A percentile compares a stretch with the other conserved stretches of the same genome.
Conservation (phyloP, 2,888 invertebrate genomes). For the Euclidia mi region DNA sequence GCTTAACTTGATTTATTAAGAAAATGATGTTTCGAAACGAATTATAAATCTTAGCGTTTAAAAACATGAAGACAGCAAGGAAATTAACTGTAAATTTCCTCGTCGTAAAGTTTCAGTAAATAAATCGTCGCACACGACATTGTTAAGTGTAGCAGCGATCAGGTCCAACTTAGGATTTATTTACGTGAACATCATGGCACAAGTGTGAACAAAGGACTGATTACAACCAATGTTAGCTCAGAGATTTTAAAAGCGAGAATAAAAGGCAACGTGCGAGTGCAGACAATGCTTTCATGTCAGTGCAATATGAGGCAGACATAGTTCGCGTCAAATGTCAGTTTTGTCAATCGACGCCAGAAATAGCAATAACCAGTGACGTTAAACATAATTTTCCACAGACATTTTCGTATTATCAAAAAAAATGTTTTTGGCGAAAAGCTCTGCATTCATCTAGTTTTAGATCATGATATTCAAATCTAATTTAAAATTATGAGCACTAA, state of each 20-base stretch:
- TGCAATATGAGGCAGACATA: constrained; percentile 3
- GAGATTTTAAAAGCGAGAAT: neutral
- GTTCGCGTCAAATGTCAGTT: neutral
- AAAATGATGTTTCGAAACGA: constrained; percentile 53
- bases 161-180: constrained; percentile 53
- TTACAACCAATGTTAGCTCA: neutral
- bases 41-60: constrained; percentile 63
- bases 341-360: neutral
- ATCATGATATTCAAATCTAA: constrained; percentile 20
- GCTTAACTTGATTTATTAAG: constrained; percentile 53
- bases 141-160: constrained; percentile 62
- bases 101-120: constrained; percentile 61
- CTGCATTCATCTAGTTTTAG: constrained; percentile 15
- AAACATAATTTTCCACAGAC: too few relatives aligned
- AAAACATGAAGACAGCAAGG: constrained; percentile 58
- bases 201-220: constrained; percentile 18
- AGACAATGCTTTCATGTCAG: neutral
- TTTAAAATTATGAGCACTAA: constrained; percentile 1
- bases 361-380: neutral
- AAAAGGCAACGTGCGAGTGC: neutral
- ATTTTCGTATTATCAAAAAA: too few relatives aligned
- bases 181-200: constrained; percentile 36
- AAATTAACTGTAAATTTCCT: constrained; percentile 60
- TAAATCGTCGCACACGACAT: constrained; percentile 64
- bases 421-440: too few relatives aligned